Base-by-base conservation (phyloP, 1,140 invertebrate species). In the Neelides sp. region DNA sequence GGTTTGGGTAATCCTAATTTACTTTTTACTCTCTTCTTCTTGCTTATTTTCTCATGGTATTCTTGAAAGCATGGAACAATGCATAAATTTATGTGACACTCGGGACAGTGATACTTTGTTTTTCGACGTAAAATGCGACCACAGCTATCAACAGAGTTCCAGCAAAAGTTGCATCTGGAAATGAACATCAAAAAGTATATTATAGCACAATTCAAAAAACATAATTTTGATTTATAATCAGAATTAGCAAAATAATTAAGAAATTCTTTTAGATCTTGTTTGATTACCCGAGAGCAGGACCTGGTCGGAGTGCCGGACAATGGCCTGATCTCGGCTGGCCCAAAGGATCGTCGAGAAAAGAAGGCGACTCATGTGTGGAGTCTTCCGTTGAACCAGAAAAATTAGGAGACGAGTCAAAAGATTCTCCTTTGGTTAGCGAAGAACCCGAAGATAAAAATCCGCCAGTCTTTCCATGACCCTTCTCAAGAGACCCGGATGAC, bases 21-120 rank as follows among this genome's bases (percentile, higher is more conserved):
- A 13, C 8, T n/a, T 37, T 42, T 48, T 15, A 43, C 26, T 22
- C 34, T 52, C 27, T 52, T 57, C 44, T 59, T 55, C 40, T 54
- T 53, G 17, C 58, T 57, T 19, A 46, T 46, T 28, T 62, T 63
- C 61, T 82, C 78, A 63, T 84, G 81, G 64, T 81, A 84, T 63
- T 82, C 79, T 65, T 86, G 82, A 69, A 85, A 86, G 65, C 83
- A 86, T 22, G 83, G 83, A 36, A 86, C 83, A 62, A 88, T 85
- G 67, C 84, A 88, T 36, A 88, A 71, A 68, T 87, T 88, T 35
- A 80, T 84, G 63, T 83, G 79, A 66, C 84, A 88, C 63, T 87
- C 83, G 1, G 83, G 83, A 69, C 84, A 88, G 65, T 85, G 82
- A 65, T 86, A 88, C 66, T 86, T 86, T 3, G 84, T 88, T 72